Base-by-base conservation (phyloP, 2,888 invertebrate genomes). In the Panopea generosa region DNA sequence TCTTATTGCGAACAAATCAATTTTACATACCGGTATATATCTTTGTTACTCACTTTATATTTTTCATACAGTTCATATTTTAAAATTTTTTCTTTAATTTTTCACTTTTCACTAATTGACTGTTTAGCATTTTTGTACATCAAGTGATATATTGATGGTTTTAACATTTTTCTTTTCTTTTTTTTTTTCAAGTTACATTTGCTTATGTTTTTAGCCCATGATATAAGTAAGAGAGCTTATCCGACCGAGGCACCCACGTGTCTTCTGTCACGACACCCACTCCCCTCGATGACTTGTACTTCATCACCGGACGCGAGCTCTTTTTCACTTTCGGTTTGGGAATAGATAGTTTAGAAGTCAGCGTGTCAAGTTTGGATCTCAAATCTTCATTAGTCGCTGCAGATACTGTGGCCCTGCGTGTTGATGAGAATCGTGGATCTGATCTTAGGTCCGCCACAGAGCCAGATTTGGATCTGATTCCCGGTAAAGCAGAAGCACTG, bases 301-400 rank as follows among this genome's bases (percentile, higher is more conserved):
- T 77, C 43, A 77, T 72, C 20, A 68, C 67, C 40, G 71, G 59
- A 11, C 63, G 45, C 4, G 71, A 57, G 11, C 59, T 71, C 29
- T 59, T 71, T 57, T 49, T 66, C 26, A 29, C 33, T 18, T 65
- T 65, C 24, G 56, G 61, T 52, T 71, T 71, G 7, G 62, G 53
- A 2, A 52, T 29, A 20, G 56, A 52, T 20, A 77, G 29, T 27
- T 62, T 56, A 1, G 77, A 67, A 20, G 33, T 55, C 20, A 68
- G 26, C n/a, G 68, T 71, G 55, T 74, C 74, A 7, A 71, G 50
- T 60, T 77, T 77, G 2, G 67, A 68, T 24, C 72, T 71, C 38
- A 77, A 38, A 29, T 72, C 77, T 2, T 63, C 63, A 49, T 77
- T 71, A 11, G 53, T 47, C n/a, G 33, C 24, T 33, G 53, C 27